Conservation (phyloP, 2,797 vertebrate genomes). For the Lepus townsendii region DNA sequence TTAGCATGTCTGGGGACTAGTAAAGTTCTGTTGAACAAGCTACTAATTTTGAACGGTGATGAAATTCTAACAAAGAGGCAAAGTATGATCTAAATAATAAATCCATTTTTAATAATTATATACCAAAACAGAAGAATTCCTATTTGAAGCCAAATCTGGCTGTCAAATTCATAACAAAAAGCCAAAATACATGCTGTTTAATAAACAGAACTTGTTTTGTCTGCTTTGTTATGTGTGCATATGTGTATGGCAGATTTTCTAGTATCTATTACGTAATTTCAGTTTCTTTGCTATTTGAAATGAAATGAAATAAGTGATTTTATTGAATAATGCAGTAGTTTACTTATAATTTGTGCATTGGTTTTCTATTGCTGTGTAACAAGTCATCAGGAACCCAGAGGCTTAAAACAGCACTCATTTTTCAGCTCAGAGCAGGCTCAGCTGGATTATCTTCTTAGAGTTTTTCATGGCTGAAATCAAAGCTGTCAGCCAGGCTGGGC, state of each 20-base stretch:
- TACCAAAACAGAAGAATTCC: conserved; percentile 7
- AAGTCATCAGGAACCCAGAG: background rate
- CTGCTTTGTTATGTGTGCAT: background rate
- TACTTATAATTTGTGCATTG: background rate
- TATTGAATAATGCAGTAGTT: conserved; percentile 44
- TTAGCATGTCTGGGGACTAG: background rate
- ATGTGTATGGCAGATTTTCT: conserved; percentile 4
- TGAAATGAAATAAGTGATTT: conserved; percentile 50
- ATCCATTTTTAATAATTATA: background rate
- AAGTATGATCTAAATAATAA: conserved; percentile 17
- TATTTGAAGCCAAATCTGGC: conserved; percentile 45
- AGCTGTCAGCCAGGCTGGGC: background rate
- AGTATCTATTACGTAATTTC: conserved; percentile 12
- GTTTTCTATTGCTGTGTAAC: conserved; percentile 22
- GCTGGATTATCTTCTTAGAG: background rate
- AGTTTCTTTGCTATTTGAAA: conserved; percentile 48
- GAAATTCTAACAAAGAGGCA: conserved; percentile 35
- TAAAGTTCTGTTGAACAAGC: background rate
- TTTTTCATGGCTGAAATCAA: conserved; percentile 37
- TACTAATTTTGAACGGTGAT: conserved; percentile 36
- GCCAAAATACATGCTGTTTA: conserved; percentile 32
- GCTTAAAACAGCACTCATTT: background rate
- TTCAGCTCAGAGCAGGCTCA: background rate
- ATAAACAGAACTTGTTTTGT: conserved; percentile 28
- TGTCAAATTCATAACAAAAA: conserved; percentile 34